Evolutionary conservation across 2,797 vertebrate genomes (phyloP), one percentile per base, ranked within the genome.

Genomic region (Pteropus rufus): DNA sequence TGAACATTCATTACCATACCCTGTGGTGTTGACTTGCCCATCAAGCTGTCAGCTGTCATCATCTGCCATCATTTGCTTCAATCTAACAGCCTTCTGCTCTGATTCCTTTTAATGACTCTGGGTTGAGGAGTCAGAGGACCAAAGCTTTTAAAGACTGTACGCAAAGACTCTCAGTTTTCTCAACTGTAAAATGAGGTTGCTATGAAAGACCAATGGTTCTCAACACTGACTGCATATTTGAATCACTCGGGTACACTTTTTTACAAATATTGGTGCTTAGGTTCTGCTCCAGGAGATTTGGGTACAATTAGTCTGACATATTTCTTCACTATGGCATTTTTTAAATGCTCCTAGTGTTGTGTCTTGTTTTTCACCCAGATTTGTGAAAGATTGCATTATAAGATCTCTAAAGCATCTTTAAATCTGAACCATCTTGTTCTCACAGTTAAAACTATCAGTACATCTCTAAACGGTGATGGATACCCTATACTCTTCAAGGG

Each of bases 91-190:
- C 70, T 85, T 94, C 73, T 60, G 72, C 56, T 96, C 56, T 3
- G 64, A 91, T 83, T 96, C 44, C 2, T 67, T 77, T 86, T 23
- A 58, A 7, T 79, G 72, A 69, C n/a, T 91, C 70, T 39, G n/a
- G 67, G 81, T 93, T 73, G 79, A 67, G 15, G 44, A 86, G 70
- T 39, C 77, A 89, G 67, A 91, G 26, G 44, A 75, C 73, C 94
- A 80, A 80, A n/a, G 31, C 88, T 96, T 97, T 94, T 92, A 89
- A 88, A 92, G 73, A 76, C 58, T 85, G 23, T 19, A 31, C 11
- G 26, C 49, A 96, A 95, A 82, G 26, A 46, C 81, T n/a, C 62
- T 83, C 31, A 75, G 56, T 52, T 76, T 95, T 83, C 56, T 89
- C 64, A 88, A 41, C 70, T 90, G 26, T 54, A 96, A 96, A 95